Conservation (phyloP, 2,797 vertebrate genomes). For the Trachurus trachurus region DNA sequence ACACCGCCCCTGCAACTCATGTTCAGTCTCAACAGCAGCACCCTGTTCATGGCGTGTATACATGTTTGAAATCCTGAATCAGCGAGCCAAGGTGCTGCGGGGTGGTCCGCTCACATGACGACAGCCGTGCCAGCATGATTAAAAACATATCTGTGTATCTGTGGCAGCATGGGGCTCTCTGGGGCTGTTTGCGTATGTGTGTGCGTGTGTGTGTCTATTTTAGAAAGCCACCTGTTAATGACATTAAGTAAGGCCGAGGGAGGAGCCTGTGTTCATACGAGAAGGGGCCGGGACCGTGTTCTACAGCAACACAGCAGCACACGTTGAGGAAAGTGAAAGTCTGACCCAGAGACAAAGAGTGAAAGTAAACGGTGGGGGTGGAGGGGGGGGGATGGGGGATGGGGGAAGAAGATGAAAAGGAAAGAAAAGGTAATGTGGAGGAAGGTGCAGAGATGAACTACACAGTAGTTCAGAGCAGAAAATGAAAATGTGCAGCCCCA, state of each 20-base stretch:
- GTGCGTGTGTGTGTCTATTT: constrained; percentile 81
- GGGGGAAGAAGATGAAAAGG: neutral
- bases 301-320: constrained; percentile 63
- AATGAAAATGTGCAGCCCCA: constrained; percentile 29
- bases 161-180: constrained; percentile 29
- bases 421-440: constrained; percentile 1
- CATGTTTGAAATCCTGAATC: constrained; percentile 57
- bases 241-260: constrained; percentile 81
- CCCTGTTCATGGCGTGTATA: constrained; percentile 32
- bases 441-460: constrained; percentile 5
- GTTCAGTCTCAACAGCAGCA: constrained; percentile 33
- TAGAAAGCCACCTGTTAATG: constrained; percentile 89
- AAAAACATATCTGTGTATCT: constrained; percentile 69
- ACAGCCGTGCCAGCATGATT: constrained; percentile 51
- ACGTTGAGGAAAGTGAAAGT: constrained; percentile 44
- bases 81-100: constrained; percentile 40
- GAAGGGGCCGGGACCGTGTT: constrained; percentile 48
- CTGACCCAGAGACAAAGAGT: constrained; percentile 31
- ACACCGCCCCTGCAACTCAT: constrained; percentile 32
- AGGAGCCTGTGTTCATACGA: constrained; percentile 74
- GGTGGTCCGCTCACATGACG: constrained; percentile 57
- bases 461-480: constrained; percentile 9
- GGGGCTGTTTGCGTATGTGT: constrained; percentile 16
- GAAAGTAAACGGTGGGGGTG: constrained; percentile 8
- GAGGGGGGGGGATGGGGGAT: neutral